Evolutionary conservation across 2,113 vertebrate genomes (phyloP).

Genomic region (Indicator indicator): DNA sequence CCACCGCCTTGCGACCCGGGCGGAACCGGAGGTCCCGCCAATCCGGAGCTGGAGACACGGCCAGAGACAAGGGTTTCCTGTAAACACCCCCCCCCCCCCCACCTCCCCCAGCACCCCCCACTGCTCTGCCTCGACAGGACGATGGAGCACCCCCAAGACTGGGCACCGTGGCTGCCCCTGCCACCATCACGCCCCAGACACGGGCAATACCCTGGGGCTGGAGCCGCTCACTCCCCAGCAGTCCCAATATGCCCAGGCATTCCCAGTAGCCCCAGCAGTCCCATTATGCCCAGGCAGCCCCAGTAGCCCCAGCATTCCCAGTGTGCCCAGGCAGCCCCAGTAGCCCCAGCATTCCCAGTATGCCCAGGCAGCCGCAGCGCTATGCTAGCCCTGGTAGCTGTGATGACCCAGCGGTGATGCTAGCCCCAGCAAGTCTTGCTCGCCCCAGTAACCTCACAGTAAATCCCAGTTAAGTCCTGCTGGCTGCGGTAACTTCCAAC

Average conservation of each 20-base stretch:
- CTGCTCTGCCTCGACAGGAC: accelerated
- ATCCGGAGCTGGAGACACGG: constrained; percentile 30
- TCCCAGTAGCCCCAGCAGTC: not conserved
- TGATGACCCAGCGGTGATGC: not conserved
- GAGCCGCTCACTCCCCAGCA: accelerated
- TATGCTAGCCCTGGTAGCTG: not conserved
- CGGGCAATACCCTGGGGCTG: not conserved
- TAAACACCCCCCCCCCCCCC: not conserved
- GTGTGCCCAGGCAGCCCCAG: not conserved
- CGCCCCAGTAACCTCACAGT: not conserved
- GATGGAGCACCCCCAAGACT: not conserved
- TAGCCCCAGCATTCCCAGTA: not conserved
- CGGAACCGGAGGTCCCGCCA: constrained; percentile 47
- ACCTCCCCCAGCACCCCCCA: not conserved
- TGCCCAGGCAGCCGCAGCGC: not conserved
- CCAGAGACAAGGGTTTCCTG: constrained; percentile 37
- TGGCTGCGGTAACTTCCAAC: not conserved
- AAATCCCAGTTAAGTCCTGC: not conserved
- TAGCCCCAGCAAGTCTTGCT: too few relatives aligned
- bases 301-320: not conserved
- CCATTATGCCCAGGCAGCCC: not conserved
- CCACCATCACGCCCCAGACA: too few relatives aligned
- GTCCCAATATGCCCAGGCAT: not conserved
- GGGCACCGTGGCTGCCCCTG: accelerated
- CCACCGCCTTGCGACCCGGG: not conserved